Percentiles rank a stretch among this genome's conserved stretches.
Evolutionary conservation across 2,888 invertebrate genomes (phyloP).

Genomic region (Callinectes sapidus): DNA sequence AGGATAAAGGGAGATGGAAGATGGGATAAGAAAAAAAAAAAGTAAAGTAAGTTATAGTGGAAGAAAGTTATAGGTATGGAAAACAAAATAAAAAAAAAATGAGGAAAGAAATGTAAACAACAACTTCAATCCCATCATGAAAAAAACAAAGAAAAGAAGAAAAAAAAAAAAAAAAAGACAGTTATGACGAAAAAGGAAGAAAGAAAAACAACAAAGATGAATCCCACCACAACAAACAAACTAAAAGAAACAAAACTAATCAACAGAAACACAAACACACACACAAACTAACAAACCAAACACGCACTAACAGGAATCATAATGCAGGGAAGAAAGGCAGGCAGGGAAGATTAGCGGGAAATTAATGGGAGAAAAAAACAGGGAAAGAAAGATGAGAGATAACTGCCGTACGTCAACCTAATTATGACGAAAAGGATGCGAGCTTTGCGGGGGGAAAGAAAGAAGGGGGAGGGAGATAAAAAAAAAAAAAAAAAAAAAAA

Average conservation of each 20-base stretch:
- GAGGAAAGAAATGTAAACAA: too few relatives aligned
- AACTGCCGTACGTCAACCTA: constrained; percentile 1
- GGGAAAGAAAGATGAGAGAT: background rate
- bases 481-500: background rate
- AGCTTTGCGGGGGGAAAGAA: background rate
- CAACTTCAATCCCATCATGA: too few relatives aligned
- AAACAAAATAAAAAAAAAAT: too few relatives aligned
- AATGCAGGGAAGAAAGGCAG: background rate
- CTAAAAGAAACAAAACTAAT: too few relatives aligned
- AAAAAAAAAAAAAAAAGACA: too few relatives aligned
- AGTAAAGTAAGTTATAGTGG: too few relatives aligned
- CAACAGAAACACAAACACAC: background rate
- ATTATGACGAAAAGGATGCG: background rate
- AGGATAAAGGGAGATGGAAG: too few relatives aligned
- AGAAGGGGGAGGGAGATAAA: background rate
- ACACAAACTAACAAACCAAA: background rate
- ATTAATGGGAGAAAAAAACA: background rate
- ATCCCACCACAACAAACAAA: background rate
- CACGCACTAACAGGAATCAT: too few relatives aligned
- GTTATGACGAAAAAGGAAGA: background rate
- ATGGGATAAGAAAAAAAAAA: too few relatives aligned
- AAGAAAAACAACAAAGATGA: background rate
- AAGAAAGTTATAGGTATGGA: background rate
- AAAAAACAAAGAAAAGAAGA: too few relatives aligned
- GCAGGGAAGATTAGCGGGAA: background rate